A percentile compares a stretch with the other conserved stretches of the same genome.
These are phyloP conservation scores for Smutsia temminckii DNA, from an alignment of 2,797 vertebrate genomes.

Conservation along the genomic window DNA sequence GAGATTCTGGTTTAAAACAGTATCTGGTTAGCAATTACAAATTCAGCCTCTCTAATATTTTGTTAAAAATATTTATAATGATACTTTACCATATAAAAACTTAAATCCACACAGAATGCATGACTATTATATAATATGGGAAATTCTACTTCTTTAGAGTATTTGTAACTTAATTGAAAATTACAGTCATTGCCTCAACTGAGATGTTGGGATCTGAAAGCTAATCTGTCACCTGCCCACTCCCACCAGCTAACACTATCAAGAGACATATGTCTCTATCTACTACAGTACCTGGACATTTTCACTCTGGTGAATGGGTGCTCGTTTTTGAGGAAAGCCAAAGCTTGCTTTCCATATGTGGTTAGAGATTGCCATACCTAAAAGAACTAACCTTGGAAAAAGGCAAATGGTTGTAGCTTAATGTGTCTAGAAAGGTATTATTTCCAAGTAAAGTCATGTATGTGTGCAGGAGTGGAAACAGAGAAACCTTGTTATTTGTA, in stretches of 20 bases:
- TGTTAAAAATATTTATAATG: constrained; percentile 4
- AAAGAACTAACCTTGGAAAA: not conserved
- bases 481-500: not conserved
- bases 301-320: not conserved
- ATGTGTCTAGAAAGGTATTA: not conserved
- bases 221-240: not conserved
- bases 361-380: not conserved
- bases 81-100: not conserved
- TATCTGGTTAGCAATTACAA: not conserved
- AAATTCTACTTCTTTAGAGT: not conserved
- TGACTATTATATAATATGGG: not conserved
- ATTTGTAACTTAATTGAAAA: not conserved
- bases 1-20: not conserved
- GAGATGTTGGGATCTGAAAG: not conserved
- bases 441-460: not conserved
- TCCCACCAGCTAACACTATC: not conserved
- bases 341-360: not conserved
- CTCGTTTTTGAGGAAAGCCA: not conserved
- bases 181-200: not conserved
- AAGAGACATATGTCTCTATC: not conserved
- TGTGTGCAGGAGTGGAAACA: not conserved
- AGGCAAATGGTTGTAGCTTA: not conserved
- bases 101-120: not conserved
- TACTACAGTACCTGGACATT: not conserved
- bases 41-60: not conserved